phyloP scores from a whole-genome alignment of 2,113 vertebrate species.

The Arenaria interpres region DNA sequence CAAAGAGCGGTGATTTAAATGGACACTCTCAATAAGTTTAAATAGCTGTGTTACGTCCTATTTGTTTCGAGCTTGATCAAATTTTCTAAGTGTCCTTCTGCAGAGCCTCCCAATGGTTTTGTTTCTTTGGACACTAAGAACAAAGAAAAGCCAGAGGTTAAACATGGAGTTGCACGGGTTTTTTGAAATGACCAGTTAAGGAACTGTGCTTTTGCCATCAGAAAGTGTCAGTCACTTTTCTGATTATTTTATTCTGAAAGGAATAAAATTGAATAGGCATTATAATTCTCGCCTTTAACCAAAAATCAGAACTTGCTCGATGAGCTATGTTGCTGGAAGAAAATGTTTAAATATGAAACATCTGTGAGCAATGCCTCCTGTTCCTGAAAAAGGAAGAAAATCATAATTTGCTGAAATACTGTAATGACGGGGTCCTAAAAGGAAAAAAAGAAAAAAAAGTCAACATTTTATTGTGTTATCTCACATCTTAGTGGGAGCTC shows the following conservation, averaged over 20 bases:
- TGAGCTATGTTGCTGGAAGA: neutral
- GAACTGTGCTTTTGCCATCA: neutral
- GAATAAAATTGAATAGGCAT: neutral
- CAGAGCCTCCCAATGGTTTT: neutral
- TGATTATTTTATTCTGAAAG: neutral
- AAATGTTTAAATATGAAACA: neutral
- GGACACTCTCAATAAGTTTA: neutral
- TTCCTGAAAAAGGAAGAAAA: neutral
- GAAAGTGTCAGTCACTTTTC: neutral
- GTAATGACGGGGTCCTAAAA: neutral
- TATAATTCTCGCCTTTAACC: neutral
- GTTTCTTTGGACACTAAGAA: neutral
- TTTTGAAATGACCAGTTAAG: neutral
- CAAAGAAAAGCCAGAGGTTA: neutral
- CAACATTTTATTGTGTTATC: neutral
- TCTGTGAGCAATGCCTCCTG: neutral
- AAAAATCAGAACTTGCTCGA: neutral
- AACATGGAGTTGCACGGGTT: neutral
- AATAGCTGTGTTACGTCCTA: neutral
- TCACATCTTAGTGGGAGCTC: neutral
- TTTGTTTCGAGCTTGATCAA: neutral
- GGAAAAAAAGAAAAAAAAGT: neutral
- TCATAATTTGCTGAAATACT: neutral
- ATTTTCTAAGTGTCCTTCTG: neutral
- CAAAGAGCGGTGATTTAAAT: conserved; percentile 35